Conservation (phyloP, 2,113 vertebrate species). For the Seriola rivoliana region DNA sequence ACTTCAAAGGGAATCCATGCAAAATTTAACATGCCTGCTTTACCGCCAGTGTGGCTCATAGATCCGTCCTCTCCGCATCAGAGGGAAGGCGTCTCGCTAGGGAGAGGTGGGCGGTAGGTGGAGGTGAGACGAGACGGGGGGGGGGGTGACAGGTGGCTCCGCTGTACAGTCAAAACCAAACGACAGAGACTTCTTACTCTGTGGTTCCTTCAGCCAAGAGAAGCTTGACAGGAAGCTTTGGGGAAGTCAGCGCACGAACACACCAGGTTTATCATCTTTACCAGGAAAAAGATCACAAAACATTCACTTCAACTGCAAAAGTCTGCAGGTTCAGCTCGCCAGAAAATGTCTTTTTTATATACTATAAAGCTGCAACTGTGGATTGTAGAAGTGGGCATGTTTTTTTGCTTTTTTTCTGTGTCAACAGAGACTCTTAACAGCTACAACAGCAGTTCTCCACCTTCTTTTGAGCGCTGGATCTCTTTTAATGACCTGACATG, state of each 20-base stretch:
- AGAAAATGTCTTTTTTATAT: neutral
- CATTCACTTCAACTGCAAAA: neutral
- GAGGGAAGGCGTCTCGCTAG: constrained; percentile 16
- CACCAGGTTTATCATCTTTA: neutral
- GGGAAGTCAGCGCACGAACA: neutral
- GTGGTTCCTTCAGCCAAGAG: constrained; percentile 2
- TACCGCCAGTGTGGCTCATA: constrained; percentile 51
- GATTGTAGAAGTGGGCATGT: neutral
- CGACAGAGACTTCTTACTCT: constrained; percentile 8
- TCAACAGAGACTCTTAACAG: neutral
- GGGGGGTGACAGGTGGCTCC: constrained; percentile 34
- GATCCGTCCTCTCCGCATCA: constrained; percentile 38
- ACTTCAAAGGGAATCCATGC: constrained; percentile 80
- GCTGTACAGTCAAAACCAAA: constrained; percentile 7
- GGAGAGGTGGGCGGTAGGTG: constrained; percentile 16
- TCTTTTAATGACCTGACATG: neutral
- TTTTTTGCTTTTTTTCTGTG: neutral
- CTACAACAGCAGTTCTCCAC: no score
- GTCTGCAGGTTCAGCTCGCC: neutral
- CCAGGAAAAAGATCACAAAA: neutral
- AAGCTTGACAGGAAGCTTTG: neutral
- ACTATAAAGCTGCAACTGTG: neutral
- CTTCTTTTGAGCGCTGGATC: neutral
- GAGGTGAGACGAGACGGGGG: neutral
- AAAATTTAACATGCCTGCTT: constrained; percentile 68